Percentiles rank a stretch among this genome's conserved stretches.
phyloP scores from a whole-genome alignment of 2,113 vertebrate genomes.

The Hemiprocne comata region DNA sequence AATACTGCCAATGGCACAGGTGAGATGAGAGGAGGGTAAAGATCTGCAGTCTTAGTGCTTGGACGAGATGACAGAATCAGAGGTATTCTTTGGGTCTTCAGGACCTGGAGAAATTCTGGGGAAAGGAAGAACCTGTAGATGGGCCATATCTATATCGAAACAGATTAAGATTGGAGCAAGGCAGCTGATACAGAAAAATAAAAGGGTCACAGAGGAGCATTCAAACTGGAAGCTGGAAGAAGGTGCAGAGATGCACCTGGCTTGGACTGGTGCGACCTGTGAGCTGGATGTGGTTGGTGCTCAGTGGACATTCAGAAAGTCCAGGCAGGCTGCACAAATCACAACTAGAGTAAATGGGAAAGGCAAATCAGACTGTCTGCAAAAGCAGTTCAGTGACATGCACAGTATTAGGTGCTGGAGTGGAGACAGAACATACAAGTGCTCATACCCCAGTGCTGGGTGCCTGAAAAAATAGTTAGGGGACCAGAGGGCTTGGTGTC shows the following conservation, averaged over 20 bases:
- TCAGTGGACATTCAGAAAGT: not conserved
- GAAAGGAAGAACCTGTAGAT: not conserved
- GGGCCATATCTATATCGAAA: not conserved
- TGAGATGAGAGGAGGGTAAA: not conserved
- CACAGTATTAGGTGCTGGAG: not conserved
- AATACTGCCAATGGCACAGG: not conserved
- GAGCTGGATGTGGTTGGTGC: not conserved
- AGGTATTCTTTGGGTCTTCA: not conserved
- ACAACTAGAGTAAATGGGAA: not conserved
- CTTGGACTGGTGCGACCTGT: not conserved
- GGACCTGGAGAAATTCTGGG: not conserved
- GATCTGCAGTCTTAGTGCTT: not conserved
- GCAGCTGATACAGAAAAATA: not conserved
- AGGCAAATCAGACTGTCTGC: not conserved
- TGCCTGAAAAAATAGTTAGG: not conserved
- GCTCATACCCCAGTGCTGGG: not conserved
- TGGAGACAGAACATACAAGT: not conserved
- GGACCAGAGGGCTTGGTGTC: not conserved
- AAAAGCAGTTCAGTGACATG: not conserved
- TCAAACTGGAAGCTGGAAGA: not conserved
- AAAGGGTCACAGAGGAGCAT: not conserved
- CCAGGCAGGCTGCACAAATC: not conserved
- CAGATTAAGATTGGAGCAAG: not conserved
- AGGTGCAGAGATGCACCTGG: not conserved
- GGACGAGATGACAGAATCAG: not conserved